Percentiles rank a stretch among this genome's conserved stretches.
Evolutionary conservation across 2,797 vertebrate species (phyloP).

Genomic region (Gallirallus australis): DNA sequence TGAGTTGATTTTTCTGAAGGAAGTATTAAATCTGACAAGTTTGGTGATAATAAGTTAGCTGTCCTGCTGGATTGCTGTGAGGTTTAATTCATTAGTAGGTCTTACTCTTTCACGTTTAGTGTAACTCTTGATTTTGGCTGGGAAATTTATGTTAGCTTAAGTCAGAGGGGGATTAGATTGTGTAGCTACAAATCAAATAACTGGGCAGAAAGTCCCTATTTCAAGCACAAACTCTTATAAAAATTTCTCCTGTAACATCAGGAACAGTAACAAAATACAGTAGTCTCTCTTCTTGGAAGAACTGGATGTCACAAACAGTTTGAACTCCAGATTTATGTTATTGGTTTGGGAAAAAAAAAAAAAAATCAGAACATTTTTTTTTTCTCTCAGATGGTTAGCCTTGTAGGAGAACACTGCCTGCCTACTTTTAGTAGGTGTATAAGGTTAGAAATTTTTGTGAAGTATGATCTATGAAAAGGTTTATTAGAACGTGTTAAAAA

Average conservation of each 20-base stretch:
- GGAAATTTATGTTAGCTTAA: background rate
- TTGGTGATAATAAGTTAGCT: background rate
- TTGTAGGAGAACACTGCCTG: background rate
- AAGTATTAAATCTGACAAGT: background rate
- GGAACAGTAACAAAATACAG: background rate
- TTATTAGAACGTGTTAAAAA: slow-evolving; percentile 6
- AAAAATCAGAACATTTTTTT: background rate
- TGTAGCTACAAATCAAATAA: background rate
- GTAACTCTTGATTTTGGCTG: background rate
- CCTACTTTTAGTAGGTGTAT: background rate
- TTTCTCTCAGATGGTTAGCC: background rate
- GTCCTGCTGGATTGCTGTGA: background rate
- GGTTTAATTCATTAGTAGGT: background rate
- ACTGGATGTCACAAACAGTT: background rate
- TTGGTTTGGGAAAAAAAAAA: background rate
- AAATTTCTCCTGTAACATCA: background rate
- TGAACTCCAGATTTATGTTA: background rate
- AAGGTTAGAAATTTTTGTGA: background rate
- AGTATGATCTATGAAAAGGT: background rate
- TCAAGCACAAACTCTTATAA: background rate
- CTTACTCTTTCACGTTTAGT: background rate
- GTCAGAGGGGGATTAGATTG: background rate
- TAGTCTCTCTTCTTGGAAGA: background rate
- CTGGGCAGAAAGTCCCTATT: background rate
- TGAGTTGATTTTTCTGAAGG: background rate